Conservation (phyloP, 2,113 vertebrate species). For the Dinomys branickii region DNA sequence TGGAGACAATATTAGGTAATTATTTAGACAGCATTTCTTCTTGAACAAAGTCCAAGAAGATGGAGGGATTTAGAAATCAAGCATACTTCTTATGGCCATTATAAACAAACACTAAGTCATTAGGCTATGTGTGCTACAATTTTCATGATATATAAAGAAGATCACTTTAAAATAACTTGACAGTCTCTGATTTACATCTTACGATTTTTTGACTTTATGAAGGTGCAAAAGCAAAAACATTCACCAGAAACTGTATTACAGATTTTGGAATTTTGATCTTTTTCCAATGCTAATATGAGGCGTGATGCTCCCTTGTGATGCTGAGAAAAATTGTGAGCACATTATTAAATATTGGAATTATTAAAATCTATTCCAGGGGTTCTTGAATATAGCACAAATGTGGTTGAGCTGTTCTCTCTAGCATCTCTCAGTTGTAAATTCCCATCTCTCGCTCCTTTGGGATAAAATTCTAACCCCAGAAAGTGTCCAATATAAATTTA, state of each 20-base stretch:
- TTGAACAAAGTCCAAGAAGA: background rate
- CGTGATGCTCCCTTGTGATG: too few species aligned
- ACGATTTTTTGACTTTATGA: background rate
- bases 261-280: background rate
- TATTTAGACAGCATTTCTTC: background rate
- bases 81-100: background rate
- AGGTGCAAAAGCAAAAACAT: too few species aligned
- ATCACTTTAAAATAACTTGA: background rate
- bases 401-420: background rate
- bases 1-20: background rate
- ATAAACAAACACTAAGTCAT: background rate
- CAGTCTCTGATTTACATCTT: background rate
- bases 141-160: background rate
- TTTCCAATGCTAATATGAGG: background rate
- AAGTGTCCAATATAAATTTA: background rate
- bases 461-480: background rate
- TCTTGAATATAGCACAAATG: background rate
- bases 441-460: too few species aligned
- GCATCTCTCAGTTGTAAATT: background rate
- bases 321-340: background rate
- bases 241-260: background rate
- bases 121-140: background rate
- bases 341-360: background rate
- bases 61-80: background rate
- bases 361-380: background rate